Conservation (phyloP, 2,888 invertebrate species). For the Dione vanillae region DNA sequence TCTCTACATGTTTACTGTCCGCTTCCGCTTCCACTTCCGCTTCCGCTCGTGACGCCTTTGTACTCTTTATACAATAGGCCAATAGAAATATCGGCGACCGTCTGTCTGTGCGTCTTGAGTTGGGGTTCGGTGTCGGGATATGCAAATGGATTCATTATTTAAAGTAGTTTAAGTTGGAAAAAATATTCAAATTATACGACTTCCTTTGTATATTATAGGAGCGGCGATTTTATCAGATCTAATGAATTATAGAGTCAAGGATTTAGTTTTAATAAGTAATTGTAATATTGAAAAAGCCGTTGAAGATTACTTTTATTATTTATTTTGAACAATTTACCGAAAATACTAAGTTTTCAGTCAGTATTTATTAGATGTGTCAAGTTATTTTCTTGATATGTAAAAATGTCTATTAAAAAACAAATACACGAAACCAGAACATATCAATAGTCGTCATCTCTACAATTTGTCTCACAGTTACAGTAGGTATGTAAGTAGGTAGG, state of each 20-base stretch:
- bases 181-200: not conserved
- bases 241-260: not conserved
- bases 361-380: no score
- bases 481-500: no score
- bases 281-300: not conserved
- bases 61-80: slow-evolving; percentile 35
- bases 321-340: no score
- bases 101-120: slow-evolving; percentile 36
- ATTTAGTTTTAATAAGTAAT: not conserved
- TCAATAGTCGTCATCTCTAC: no score
- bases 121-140: slow-evolving; percentile 18
- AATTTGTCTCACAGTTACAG: no score
- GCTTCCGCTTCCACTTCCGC: slow-evolving; percentile 62
- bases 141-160: slow-evolving; percentile 4
- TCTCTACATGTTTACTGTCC: slow-evolving; percentile 59
- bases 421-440: no score
- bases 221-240: not conserved
- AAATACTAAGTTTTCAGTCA: no score
- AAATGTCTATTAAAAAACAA: no score
- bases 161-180: not conserved
- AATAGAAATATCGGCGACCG: slow-evolving; percentile 29
- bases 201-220: not conserved
- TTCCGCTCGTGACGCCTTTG: slow-evolving; percentile 56
- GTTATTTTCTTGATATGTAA: no score
- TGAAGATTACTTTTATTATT: not conserved